Evolutionary conservation across 2,888 invertebrate genomes (phyloP), one percentile per base, ranked within the genome.

Genomic region (Pelosia muscerda): DNA sequence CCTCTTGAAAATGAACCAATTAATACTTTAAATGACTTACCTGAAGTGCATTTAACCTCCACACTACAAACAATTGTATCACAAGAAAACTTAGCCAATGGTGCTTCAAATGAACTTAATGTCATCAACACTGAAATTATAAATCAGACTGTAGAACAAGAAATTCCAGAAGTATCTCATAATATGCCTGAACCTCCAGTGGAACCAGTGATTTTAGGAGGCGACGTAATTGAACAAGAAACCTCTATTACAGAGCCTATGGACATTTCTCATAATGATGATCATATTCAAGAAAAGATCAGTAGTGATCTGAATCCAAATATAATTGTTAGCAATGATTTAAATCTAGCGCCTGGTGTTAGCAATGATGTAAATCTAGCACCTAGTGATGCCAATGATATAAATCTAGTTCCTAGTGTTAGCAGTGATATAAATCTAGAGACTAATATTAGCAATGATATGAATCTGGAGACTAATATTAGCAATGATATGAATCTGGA

Each of bases 31-130:
- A 69, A 71, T 79, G 84, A 88, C 3, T 81, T 89, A 57, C 86
- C 89, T 66, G 84, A 86, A 75, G 85, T 88, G 15, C 81, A 86
- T 61, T 68, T 88, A 63, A 63, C 77, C 19, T 59, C 78, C 57
- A 65, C 76, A 68, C 56, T 72, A 68, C 67, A 74, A 65, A 81
- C 84, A 73, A 71, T 69, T n/a, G 69, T 71, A 26, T 25, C 75
- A 64, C 67, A 81, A 65, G 62, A 71, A 23, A 66, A 59, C 73
- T 74, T 74, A 72, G 59, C 69, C 63, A 63, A 76, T 69, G 71
- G 72, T 31, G 42, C 54, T 63, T 22, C 69, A 55, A 69, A 67
- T 61, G 66, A 69, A 60, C 49, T 71, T 42, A 66, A 67, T 70
- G 38, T 11, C 22, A 58, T 62, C 34, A 71, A 58, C 68, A 74